Evolutionary conservation across 2,888 invertebrate species (phyloP).

Genomic region (Pristionchus mayeri): DNA sequence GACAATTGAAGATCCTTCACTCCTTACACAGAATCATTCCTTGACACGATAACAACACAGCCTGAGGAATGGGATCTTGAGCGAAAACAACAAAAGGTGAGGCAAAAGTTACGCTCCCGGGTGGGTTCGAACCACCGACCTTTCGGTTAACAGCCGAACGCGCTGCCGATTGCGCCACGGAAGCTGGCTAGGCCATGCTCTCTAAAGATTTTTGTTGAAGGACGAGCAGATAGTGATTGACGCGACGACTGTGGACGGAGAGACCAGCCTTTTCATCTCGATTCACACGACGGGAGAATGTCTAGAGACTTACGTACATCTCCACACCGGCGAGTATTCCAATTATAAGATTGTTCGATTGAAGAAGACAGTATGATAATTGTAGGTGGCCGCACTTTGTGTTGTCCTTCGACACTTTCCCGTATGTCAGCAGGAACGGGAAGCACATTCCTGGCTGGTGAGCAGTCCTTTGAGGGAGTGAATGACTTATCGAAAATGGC

Average conservation of each 20-base stretch:
- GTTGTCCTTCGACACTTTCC: background rate
- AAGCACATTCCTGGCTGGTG: slow-evolving; percentile 29
- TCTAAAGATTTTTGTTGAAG: background rate
- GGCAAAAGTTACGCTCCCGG: slow-evolving; percentile 60
- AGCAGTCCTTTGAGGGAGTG: too few species aligned
- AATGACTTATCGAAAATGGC: too few species aligned
- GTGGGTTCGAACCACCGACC: slow-evolving; percentile 75
- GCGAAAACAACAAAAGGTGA: slow-evolving; percentile 43
- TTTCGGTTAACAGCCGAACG: slow-evolving; percentile 76
- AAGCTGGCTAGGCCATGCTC: slow-evolving; percentile 42
- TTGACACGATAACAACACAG: background rate
- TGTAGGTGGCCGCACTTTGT: slow-evolving; percentile 10
- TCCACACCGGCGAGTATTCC: background rate
- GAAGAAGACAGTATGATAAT: background rate
- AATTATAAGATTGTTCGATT: background rate
- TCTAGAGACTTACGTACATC: slow-evolving; percentile 8
- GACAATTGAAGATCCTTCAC: slow-evolving; percentile 32
- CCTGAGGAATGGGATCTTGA: slow-evolving; percentile 44
- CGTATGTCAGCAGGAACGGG: slow-evolving; percentile 27
- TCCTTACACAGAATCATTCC: background rate
- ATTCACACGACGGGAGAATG: slow-evolving; percentile 29
- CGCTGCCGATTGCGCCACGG: slow-evolving; percentile 70
- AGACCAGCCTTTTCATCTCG: background rate
- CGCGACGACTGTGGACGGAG: slow-evolving; percentile 33
- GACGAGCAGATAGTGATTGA: slow-evolving; percentile 30